Base-by-base conservation (phyloP, 2,113 vertebrate genomes). In the Himantopus leucocephalus region DNA sequence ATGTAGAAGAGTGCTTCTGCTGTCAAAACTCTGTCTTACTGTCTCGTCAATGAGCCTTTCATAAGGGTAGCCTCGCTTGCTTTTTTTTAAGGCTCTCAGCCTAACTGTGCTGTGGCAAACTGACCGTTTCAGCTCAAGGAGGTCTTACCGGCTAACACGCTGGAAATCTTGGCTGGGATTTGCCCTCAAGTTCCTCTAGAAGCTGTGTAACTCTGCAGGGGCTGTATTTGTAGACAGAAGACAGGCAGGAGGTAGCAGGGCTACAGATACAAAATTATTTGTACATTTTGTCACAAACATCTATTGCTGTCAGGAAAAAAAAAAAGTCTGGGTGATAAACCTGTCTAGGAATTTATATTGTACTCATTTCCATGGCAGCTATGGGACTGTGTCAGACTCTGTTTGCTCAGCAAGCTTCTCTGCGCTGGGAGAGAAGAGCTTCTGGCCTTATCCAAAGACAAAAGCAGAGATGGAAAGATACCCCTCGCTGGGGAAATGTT, bases 321-420 rank as follows among this genome's bases (percentile, higher is more conserved):
- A 13, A 71, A 39, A 37, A 68, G 34, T 50, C 48, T 66, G 82
- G 13, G 63, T 77, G 88, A 77, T 92, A 88, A 88, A 90, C 82
- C n/a, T 63, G 50, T 70, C 62, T 52, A 39, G 47, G 59, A 67
- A 30, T 80, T 43, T 18, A 41, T 50, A 26, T 50, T 79, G 79
- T 76, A 29, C 71, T 88, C 11, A 2, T 85, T 85, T 87, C 85
- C 1, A 0, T 83, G 85, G 59, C 86, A 92, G 72, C 79, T 53
- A 1, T 55, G 63, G 75, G 68, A 9, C 82, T 52, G 47, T 53
- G 75, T 72, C 84, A 34, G 83, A 4, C 45, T 41, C 8, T 47
- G 85, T 86, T 71, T 77, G 82, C 82, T 82, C 87, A 96, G 84
- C 78, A 56, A 50, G 82, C 35, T 76, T 73, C 86, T 67, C 85